Conservation (phyloP, 2,113 vertebrate genomes). For the Syngnathoides biaculeatus region DNA sequence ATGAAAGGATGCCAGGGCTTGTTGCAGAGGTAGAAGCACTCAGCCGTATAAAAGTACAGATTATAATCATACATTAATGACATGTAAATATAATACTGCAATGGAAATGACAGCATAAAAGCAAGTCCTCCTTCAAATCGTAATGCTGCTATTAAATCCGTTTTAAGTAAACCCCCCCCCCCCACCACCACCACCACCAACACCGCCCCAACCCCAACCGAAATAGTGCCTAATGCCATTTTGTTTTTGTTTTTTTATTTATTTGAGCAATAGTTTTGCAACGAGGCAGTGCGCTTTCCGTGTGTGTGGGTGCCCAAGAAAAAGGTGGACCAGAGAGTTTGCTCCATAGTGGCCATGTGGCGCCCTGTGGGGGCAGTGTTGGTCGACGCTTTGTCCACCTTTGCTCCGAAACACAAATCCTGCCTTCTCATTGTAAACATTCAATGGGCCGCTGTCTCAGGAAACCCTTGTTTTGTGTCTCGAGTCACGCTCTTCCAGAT, state of each 20-base stretch:
- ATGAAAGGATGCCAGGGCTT: constrained; percentile 49
- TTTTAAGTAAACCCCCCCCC: neutral
- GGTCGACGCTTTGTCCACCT: constrained; percentile 59
- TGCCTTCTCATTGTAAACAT: constrained; percentile 61
- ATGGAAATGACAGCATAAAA: constrained; percentile 42
- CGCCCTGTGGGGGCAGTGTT: constrained; percentile 51
- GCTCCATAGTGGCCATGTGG: constrained; percentile 52
- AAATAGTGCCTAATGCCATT: constrained; percentile 59
- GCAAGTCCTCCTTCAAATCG: constrained; percentile 42
- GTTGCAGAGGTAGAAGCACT: constrained; percentile 32
- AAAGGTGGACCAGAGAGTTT: constrained; percentile 46
- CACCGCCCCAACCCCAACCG: constrained; percentile 11
- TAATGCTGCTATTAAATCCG: constrained; percentile 50
- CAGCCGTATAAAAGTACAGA: constrained; percentile 32
- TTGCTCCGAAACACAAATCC: constrained; percentile 68
- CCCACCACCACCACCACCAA: no score
- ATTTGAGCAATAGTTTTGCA: constrained; percentile 35
- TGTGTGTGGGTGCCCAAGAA: constrained; percentile 37
- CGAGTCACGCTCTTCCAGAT: constrained; percentile 56
- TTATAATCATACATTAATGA: constrained; percentile 51
- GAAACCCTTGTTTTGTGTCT: constrained; percentile 67
- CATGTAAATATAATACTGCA: constrained; percentile 56
- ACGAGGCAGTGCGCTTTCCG: constrained; percentile 25
- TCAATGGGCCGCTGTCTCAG: constrained; percentile 66
- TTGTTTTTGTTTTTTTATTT: constrained; percentile 59